Evolutionary conservation across 2,797 vertebrate species (phyloP).

Genomic region (Cercopithecus petaurista): DNA sequence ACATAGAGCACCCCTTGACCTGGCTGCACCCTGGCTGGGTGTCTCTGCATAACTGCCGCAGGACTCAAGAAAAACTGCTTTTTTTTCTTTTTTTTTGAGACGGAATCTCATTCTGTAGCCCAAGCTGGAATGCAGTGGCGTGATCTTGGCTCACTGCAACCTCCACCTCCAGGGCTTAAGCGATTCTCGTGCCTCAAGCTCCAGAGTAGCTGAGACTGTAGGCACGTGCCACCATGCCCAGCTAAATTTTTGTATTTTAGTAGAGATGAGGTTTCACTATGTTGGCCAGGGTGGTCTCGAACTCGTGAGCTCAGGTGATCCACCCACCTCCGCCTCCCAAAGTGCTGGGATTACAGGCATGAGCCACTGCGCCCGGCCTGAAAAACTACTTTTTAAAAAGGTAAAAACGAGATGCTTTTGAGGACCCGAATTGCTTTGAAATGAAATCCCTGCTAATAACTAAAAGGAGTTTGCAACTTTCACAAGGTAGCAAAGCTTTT

Average conservation of each 20-base stretch:
- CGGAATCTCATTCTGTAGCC: background rate
- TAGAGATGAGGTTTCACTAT: background rate
- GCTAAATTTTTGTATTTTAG: background rate
- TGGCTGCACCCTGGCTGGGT: background rate
- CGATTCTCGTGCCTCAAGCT: background rate
- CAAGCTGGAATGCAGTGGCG: background rate
- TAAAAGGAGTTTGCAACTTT: background rate
- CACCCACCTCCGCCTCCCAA: background rate
- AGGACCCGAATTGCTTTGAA: background rate
- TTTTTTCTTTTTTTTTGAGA: background rate
- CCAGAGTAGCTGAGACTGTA: background rate
- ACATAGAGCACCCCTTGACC: background rate
- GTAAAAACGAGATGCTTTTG: background rate
- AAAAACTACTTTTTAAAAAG: background rate
- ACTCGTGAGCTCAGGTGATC: background rate
- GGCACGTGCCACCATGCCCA: background rate
- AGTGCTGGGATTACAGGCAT: background rate
- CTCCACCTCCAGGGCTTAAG: too few species aligned
- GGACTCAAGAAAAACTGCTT: background rate
- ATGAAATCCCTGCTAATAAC: constrained; percentile 28
- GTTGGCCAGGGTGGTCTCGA: background rate
- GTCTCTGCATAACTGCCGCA: background rate
- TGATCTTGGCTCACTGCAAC: background rate
- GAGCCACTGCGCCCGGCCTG: background rate
- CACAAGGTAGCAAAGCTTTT: background rate